phyloP scores from a whole-genome alignment of 2,888 invertebrate genomes.

The Melinopterus prodromus region DNA sequence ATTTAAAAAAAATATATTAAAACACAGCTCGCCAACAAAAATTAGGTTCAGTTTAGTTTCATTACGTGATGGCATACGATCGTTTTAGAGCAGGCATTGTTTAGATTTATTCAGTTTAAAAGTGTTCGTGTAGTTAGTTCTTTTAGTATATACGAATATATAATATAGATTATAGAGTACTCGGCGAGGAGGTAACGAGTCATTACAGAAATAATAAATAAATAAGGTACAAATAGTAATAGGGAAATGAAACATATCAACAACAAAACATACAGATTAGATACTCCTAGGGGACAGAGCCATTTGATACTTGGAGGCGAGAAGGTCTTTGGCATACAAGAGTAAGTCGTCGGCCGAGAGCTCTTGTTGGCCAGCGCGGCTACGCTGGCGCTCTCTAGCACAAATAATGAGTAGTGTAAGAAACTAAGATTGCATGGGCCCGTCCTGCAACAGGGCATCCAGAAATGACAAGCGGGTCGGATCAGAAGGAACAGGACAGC shows the following conservation, averaged over 20 bases:
- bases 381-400: conserved; percentile 40
- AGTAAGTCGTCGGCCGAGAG: conserved; percentile 55
- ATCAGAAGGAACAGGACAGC: conserved; percentile 42
- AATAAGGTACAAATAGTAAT: conserved; percentile 45
- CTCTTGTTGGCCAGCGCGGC: conserved; percentile 28
- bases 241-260: conserved; percentile 59
- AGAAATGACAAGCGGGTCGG: conserved; percentile 47
- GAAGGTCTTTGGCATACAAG: conserved; percentile 60
- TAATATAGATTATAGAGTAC: conserved; percentile 38
- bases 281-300: conserved; percentile 64
- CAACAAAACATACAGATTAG: conserved; percentile 62
- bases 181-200: conserved; percentile 62
- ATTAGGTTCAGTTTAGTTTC: conserved; percentile 26
- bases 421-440: conserved; percentile 41
- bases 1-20: conserved; percentile 54
- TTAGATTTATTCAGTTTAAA: conserved; percentile 34
- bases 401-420: conserved; percentile 38
- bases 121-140: conserved; percentile 34
- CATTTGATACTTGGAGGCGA: conserved; percentile 68
- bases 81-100: conserved; percentile 26
- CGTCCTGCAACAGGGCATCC: conserved; percentile 47
- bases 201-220: conserved; percentile 41
- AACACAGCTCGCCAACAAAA: conserved; percentile 44
- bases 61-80: conserved; percentile 17
- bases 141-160: conserved; percentile 24